phyloP scores from a whole-genome alignment of 2,888 invertebrate genomes.

The Scaptomyza tumidula region DNA sequence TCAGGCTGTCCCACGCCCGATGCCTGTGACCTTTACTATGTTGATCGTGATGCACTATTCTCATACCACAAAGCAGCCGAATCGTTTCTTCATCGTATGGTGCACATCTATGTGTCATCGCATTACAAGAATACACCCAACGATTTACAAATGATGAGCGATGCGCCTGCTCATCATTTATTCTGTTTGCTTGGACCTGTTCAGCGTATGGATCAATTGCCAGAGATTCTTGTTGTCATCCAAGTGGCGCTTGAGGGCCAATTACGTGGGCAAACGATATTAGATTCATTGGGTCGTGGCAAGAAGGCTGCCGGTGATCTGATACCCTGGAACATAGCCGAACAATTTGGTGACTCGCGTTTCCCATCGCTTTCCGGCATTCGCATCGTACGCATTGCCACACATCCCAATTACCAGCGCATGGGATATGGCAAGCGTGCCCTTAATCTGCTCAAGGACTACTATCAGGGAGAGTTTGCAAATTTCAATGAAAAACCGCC shows the following conservation, averaged over 20 bases:
- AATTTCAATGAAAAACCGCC: constrained; percentile 87
- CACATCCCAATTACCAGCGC: constrained; percentile 98
- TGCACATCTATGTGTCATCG: constrained; percentile 97
- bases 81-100: constrained; percentile 95
- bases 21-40: constrained; percentile 94
- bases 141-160: constrained; percentile 98
- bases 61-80: constrained; percentile 98
- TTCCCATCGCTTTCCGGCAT: constrained; percentile 96
- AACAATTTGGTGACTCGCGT: constrained; percentile 97
- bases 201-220: constrained; percentile 89
- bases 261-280: constrained; percentile 89
- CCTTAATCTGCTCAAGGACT: constrained; percentile 92
- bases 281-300: constrained; percentile 92
- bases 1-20: constrained; percentile 95
- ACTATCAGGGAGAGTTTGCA: constrained; percentile 90
- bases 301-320: constrained; percentile 97
- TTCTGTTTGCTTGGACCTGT: constrained; percentile 97
- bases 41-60: constrained; percentile 96
- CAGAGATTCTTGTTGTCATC: constrained; percentile 96
- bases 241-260: constrained; percentile 93
- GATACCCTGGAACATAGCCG: constrained; percentile 99
- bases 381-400: constrained; percentile 97
- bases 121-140: constrained; percentile 99
- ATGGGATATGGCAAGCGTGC: constrained; percentile 99
- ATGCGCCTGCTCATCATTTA: constrained; percentile 98